Evolutionary conservation across 1,140 invertebrate genomes (phyloP).

Genomic region (Chionoecetes opilio): DNA sequence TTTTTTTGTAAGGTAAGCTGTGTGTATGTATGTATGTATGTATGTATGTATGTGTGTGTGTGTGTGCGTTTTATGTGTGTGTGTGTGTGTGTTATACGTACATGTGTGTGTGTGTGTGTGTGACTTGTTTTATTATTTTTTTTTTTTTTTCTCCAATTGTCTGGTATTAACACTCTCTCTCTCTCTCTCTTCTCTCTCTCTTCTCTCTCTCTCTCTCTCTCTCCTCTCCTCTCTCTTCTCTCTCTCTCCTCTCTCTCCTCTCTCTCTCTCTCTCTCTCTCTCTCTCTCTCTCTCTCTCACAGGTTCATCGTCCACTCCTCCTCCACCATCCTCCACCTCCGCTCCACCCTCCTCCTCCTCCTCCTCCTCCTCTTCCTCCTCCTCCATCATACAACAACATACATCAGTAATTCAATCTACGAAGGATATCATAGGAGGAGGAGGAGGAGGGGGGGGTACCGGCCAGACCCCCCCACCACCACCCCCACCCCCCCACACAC

Average conservation of each 20-base stretch:
- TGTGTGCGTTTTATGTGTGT: too few species aligned
- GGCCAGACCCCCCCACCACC: background rate
- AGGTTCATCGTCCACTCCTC: background rate
- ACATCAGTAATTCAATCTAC: slow-evolving; percentile 75
- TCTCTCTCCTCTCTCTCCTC: background rate
- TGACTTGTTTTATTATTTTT: too few species aligned
- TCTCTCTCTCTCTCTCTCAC: slow-evolving; percentile 6
- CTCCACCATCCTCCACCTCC: background rate
- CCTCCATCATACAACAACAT: slow-evolving; percentile 68
- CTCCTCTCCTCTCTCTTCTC: background rate
- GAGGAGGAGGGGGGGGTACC: background rate
- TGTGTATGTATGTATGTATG: too few species aligned
- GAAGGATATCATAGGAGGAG: slow-evolving; percentile 65
- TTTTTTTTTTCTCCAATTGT: too few species aligned
- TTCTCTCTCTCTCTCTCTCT: slow-evolving; percentile 7
- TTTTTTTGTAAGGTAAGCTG: too few species aligned
- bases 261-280: slow-evolving; percentile 35
- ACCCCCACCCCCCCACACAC: slow-evolving; percentile 40
- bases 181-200: background rate
- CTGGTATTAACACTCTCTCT: too few species aligned
- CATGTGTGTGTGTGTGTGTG: too few species aligned
- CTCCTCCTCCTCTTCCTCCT: slow-evolving; percentile 59
- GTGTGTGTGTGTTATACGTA: too few species aligned
- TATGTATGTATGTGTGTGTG: too few species aligned
- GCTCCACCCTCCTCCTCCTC: slow-evolving; percentile 38